Evolutionary conservation across 2,888 invertebrate species (phyloP).

Genomic region (Diplazon laetatorius): DNA sequence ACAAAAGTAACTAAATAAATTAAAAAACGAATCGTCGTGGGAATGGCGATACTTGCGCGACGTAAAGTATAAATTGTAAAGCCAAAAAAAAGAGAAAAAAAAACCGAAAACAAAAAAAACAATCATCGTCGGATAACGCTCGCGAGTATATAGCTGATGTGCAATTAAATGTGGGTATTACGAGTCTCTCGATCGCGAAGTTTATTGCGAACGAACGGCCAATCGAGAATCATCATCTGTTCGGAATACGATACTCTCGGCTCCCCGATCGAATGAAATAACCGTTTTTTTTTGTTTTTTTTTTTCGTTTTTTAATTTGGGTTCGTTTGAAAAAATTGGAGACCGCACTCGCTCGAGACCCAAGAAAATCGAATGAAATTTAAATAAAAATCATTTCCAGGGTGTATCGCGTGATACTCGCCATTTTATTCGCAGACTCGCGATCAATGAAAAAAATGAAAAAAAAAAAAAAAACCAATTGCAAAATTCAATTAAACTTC

Average conservation of each 20-base stretch:
- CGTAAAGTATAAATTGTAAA: constrained; percentile 39
- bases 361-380: constrained; percentile 34
- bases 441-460: constrained; percentile 42
- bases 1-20: background rate
- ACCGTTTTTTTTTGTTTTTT: too few species aligned
- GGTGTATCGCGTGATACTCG: constrained; percentile 36
- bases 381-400: constrained; percentile 25
- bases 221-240: constrained; percentile 48
- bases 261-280: constrained; percentile 38
- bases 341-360: too few species aligned
- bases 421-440: constrained; percentile 34
- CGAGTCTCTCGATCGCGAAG: constrained; percentile 62
- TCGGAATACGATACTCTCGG: background rate
- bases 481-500: constrained; percentile 55
- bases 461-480: too few species aligned
- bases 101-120: too few species aligned
- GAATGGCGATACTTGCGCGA: constrained; percentile 55
- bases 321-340: too few species aligned
- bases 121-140: constrained; percentile 55
- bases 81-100: constrained; percentile 55
- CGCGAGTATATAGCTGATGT: constrained; percentile 56
- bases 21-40: constrained; percentile 32
- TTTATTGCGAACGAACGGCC: constrained; percentile 62
- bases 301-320: too few species aligned
- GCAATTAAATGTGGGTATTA: constrained; percentile 64